A percentile compares a stretch with the other conserved stretches of the same genome.
These are phyloP conservation scores for Stegodyphus dumicola DNA, from an alignment of 1,140 invertebrate species.

Conservation along the genomic window DNA sequence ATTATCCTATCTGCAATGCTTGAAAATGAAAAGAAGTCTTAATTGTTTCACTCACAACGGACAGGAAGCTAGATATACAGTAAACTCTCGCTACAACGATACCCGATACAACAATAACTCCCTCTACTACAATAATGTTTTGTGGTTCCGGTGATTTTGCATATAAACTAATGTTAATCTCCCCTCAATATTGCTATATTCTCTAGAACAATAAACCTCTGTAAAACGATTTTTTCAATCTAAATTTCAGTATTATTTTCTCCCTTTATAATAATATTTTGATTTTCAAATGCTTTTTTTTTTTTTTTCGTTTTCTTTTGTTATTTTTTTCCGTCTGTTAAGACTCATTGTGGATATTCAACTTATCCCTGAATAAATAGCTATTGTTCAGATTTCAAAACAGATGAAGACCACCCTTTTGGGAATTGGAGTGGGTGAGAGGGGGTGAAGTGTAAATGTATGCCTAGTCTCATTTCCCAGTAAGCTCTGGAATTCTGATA, in stretches of 20 bases:
- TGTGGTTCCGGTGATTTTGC: background rate
- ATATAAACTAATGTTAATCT: too few species aligned
- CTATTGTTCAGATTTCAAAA: slow-evolving; percentile 3
- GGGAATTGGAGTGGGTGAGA: background rate
- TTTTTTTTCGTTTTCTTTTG: too few species aligned
- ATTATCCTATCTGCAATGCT: too few species aligned
- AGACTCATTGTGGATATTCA: background rate
- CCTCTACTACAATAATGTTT: slow-evolving; percentile 18
- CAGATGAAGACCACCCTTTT: background rate
- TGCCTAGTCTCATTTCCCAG: too few species aligned
- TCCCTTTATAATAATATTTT: too few species aligned
- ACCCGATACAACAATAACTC: slow-evolving; percentile 2
- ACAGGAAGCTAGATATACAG: background rate
- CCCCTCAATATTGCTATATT: background rate
- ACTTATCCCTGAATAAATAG: slow-evolving; percentile 2
- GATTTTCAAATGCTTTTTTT: too few species aligned
- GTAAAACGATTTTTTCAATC: slow-evolving; percentile 7
- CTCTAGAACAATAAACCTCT: slow-evolving; percentile 1
- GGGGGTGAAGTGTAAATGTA: too few species aligned
- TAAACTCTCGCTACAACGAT: background rate
- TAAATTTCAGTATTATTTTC: too few species aligned
- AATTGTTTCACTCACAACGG: too few species aligned
- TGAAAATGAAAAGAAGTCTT: too few species aligned
- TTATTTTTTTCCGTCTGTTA: too few species aligned
- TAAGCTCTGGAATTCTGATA: too few species aligned